Evolutionary conservation across 2,888 invertebrate genomes (phyloP), one percentile per base, ranked within the genome.

Genomic region (Eristalis arbustorum): DNA sequence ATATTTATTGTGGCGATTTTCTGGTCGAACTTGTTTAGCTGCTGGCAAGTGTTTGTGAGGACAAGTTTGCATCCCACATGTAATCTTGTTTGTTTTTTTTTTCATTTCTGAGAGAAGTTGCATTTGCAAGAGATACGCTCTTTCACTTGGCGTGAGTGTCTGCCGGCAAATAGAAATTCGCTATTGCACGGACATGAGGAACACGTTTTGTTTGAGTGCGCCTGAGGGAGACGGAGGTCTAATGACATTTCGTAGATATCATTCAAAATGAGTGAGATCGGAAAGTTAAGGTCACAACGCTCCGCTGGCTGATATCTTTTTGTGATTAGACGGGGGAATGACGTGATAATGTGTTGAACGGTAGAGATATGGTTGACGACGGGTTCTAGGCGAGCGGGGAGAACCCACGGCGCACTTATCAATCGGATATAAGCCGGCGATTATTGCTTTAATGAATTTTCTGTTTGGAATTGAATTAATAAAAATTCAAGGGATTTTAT

Each of bases 1-100:
- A 61, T 61, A 71, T 76, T 66, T 25, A 79, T 42, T 61, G 75
- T 62, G 64, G 56, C 66, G 37, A 84, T 83, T 74, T n/a, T 83
- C 74, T 87, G 56, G 83, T 82, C 64, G 74, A 87, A 75, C 87
- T 71, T 78, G 87, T 87, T 83, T 79, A 63, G 62, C 37, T 34
- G 13, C 28, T 59, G 68, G 28, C 61, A 76, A 11, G 34, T 56
- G 14, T 69, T 31, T 63, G 71, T 34, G 31, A 8, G 57, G 64
- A 82, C 82, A 74, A 78, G 85, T 82, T 77, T 85, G 66, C 77
- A 56, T 66, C 85, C 85, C 77, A 85, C 85, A 74, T 71, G 63
- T 49, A 66, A 59, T 31, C 69, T 61, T 34, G 6, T 18, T 49
- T 49, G n/a, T 42, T 49, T 49, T 18, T 49, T 49, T 49, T 49